phyloP scores from a whole-genome alignment of 2,797 vertebrate genomes.

The Rhodeus uyekii region DNA sequence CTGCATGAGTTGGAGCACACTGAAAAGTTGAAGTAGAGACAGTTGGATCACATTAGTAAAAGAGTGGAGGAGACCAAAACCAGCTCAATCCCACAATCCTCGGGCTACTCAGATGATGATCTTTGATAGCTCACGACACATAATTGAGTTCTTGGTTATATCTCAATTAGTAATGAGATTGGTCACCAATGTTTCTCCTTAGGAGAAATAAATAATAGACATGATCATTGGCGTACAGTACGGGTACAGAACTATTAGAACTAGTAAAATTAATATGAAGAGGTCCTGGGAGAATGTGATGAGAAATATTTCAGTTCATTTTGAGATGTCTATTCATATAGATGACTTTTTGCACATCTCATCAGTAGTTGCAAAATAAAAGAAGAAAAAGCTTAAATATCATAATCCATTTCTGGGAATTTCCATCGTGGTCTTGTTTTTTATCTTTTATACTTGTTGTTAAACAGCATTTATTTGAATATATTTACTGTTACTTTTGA shows the following conservation, averaged over 20 bases:
- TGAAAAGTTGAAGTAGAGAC: background rate
- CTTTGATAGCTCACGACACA: background rate
- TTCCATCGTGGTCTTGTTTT: no score
- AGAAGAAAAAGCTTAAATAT: no score
- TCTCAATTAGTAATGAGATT: background rate
- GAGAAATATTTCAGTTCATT: background rate
- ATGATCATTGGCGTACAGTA: background rate
- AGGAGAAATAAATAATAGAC: background rate
- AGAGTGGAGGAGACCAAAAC: background rate
- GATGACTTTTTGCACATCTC: background rate
- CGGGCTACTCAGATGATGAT: background rate
- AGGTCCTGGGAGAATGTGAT: background rate
- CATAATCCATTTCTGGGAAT: no score
- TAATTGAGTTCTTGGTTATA: background rate
- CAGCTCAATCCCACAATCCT: background rate
- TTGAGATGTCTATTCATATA: no score
- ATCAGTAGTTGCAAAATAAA: no score
- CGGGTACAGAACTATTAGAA: background rate
- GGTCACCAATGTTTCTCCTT: background rate
- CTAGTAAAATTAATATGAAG: background rate
- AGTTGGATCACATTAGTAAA: background rate
- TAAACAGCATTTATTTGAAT: background rate
- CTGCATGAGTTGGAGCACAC: background rate
- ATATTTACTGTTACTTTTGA: background rate
- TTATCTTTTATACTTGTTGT: background rate